phyloP scores from a whole-genome alignment of 2,797 vertebrate species.

The Synanceia verrucosa region DNA sequence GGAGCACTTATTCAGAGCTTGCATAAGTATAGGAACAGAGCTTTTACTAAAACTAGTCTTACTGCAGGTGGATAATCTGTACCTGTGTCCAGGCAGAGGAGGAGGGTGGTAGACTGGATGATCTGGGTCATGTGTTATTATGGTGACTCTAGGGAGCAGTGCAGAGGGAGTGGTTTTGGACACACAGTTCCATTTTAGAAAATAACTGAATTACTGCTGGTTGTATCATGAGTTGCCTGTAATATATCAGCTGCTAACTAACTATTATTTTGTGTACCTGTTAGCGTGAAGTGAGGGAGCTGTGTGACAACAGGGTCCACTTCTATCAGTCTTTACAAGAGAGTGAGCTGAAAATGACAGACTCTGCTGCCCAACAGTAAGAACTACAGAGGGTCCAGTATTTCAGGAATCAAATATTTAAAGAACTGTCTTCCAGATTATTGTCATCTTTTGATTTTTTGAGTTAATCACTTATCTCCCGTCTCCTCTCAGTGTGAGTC shows the following conservation, averaged over 20 bases:
- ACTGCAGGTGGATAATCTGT: no score
- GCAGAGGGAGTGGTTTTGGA: not conserved
- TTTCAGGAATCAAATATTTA: not conserved
- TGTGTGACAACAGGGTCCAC: constrained; percentile 78
- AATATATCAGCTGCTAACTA: not conserved
- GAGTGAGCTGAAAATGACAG: constrained; percentile 61
- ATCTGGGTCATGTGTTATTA: no score
- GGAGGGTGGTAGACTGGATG: no score
- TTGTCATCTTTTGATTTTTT: not conserved
- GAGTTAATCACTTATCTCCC: not conserved
- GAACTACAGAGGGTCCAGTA: not conserved
- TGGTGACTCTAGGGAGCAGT: not conserved
- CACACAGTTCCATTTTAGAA: not conserved
- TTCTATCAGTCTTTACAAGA: constrained; percentile 84
- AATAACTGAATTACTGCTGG: not conserved
- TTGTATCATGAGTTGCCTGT: not conserved
- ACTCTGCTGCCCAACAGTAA: constrained; percentile 66
- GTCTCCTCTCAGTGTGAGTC: constrained; percentile 61
- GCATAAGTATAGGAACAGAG: no score
- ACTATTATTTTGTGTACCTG: not conserved
- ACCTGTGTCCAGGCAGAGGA: no score
- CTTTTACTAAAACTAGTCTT: no score
- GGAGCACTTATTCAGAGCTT: no score
- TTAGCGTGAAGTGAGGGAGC: constrained; percentile 79
- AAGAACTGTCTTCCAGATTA: not conserved